Evolutionary conservation across 2,888 invertebrate species (phyloP), one percentile per base, ranked within the genome.

Genomic region (Hoplodrina ambigua): DNA sequence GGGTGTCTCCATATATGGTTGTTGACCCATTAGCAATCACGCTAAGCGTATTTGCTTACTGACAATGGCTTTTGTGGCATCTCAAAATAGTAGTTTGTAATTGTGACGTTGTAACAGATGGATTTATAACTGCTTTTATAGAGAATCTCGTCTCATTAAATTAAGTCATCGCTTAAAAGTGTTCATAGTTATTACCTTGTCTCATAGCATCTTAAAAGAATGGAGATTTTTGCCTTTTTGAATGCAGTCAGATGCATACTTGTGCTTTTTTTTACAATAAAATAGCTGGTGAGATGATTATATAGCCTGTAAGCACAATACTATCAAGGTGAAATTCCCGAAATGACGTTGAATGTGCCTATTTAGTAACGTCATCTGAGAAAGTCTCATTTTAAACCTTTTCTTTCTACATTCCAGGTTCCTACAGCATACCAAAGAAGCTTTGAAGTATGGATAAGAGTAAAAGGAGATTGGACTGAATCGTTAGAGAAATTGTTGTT

Each of bases 401-500:
- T 37, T 30, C 19, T 30, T 30, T 50, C 15, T 2, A 25, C 2
- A 66, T 90, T 91, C 41, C 87, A 96, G 96, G 87, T 96, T 87
- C 96, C 96, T 80, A 92, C 91, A 67, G 77, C 86, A 87, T 88
- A 89, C 85, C 90, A 93, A 86, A 91, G 91, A 84, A 89, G 89
- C 76, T 95, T 96, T 76, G 90, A 92, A 17, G 88, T 96, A 74
- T 96, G 96, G 92, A 94, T 96, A 72, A 92, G 95, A 86, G 93
- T 94, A 5, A 94, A 94, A 74, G 96, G 96, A 5, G 96, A 96
- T 85, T 96, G 96, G 96, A 96, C 96, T 55, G 93, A 94, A 86
- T 88, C 92, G 68, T 89, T 96, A 66, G 93, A 94, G 75, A 93
- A 88, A 77, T 65, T 92, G 65, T 77, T 95, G 25, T 80, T 92